Base-by-base conservation (phyloP, 2,888 invertebrate species). In the Stramonita haemastoma region DNA sequence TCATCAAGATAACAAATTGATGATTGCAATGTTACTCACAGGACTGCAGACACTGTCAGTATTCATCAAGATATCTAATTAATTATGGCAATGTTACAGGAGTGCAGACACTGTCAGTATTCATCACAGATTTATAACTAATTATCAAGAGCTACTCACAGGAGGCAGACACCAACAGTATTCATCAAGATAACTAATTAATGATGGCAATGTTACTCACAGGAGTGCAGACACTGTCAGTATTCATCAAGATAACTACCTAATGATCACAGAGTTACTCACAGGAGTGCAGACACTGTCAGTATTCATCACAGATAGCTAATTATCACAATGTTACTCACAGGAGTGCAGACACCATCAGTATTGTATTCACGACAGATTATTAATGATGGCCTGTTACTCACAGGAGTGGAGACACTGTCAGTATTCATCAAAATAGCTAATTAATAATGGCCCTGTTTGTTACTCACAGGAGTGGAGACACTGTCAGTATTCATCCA, bases 121-220 rank as follows among this genome's bases (percentile, higher is more conserved):
- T 15, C 19, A 11, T 15, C 60, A n/a, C n/a, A n/a, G n/a, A n/a
- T n/a, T n/a, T n/a, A n/a, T n/a, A n/a, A n/a, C n/a, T n/a, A n/a
- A n/a, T n/a, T n/a, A n/a, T 11, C 13, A n/a, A 15, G 57, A 15
- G 57, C 8, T 70, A 70, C 70, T 70, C 5, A 98, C 98, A 99
- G 60, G 99, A 98, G 96, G 99, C 94, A 99, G 97, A 96, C 99
- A 99, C 96, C n/a, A n/a, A n/a, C n/a, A n/a, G n/a, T n/a, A n/a
- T n/a, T n/a, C n/a, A n/a, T n/a, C n/a, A n/a, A n/a, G n/a, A n/a
- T n/a, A n/a, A n/a, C n/a, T n/a, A n/a, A n/a, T n/a, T n/a, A n/a
- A n/a, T n/a, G n/a, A n/a, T n/a, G n/a, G n/a, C n/a, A n/a, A n/a
- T n/a, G n/a, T n/a, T n/a, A 70, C 70, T 70, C 26, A 70, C 70